Conservation (phyloP, 2,888 invertebrate species). For the Troides oblongomaculatus region DNA sequence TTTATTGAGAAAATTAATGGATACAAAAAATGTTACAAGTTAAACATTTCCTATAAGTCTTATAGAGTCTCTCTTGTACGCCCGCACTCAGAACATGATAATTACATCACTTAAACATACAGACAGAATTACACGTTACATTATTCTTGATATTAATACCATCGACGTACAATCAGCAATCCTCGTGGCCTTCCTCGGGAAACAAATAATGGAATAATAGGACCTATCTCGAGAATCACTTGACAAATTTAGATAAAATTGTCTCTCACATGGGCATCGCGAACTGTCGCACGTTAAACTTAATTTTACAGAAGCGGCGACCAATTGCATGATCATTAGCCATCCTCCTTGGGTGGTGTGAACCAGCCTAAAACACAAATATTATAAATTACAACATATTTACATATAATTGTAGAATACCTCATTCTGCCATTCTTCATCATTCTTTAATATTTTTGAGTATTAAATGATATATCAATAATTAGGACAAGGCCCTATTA, state of each 20-base stretch:
- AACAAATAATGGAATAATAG: conserved; percentile 32
- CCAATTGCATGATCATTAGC: conserved; percentile 86
- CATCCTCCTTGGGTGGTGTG: conserved; percentile 94
- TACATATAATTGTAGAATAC: too few relatives aligned
- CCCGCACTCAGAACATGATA: conserved; percentile 56
- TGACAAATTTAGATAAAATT: conserved; percentile 50
- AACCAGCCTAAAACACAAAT: conserved; percentile 88
- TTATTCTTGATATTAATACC: conserved; percentile 16
- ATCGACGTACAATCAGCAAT: conserved; percentile 29
- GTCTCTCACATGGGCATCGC: conserved; percentile 59
- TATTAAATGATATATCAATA: too few relatives aligned
- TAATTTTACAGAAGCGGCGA: conserved; percentile 59
- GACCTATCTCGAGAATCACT: conserved; percentile 52
- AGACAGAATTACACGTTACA: conserved; percentile 41
- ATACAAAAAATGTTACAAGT: conserved; percentile 78
- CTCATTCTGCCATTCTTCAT: too few relatives aligned
- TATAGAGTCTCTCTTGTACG: conserved; percentile 72
- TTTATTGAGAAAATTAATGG: conserved; percentile 72
- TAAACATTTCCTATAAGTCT: conserved; percentile 79
- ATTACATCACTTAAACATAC: conserved; percentile 66
- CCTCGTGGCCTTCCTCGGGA: conserved; percentile 21
- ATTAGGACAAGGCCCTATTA: too few relatives aligned
- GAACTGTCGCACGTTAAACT: conserved; percentile 58
- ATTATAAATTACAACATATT: background rate
- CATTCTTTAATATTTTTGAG: too few relatives aligned